These are phyloP conservation scores for Deroplatys truncata DNA, from an alignment of 2,888 invertebrate species.

Conservation along the genomic window DNA sequence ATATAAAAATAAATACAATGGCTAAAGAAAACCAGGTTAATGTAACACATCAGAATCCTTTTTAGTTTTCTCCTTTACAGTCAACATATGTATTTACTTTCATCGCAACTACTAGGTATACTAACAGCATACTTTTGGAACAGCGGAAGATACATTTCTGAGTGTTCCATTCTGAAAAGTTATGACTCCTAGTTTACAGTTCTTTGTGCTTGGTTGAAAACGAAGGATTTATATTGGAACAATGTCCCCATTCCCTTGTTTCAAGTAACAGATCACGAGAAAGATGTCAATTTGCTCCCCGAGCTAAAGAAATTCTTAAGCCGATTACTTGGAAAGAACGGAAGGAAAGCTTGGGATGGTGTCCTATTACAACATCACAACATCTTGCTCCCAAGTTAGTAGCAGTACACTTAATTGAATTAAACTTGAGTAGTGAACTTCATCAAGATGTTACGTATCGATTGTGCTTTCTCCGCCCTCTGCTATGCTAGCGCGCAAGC, in stretches of 20 bases:
- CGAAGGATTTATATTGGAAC: neutral
- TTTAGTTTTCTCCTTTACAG: too few relatives aligned
- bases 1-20: too few relatives aligned
- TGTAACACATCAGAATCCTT: too few relatives aligned
- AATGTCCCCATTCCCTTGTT: neutral
- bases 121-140: neutral
- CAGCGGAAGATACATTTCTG: neutral
- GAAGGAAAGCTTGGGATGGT: neutral
- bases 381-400: constrained; percentile 8
- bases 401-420: constrained; percentile 1
- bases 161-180: neutral
- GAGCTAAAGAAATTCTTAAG: neutral
- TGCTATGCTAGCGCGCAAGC: neutral
- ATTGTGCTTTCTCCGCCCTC: neutral
- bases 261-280: neutral
- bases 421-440: constrained; percentile 4
- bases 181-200: neutral
- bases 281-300: neutral
- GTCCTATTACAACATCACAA: neutral
- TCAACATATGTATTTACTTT: too few relatives aligned
- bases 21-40: too few relatives aligned
- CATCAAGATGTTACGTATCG: constrained; percentile 6
- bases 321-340: neutral
- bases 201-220: neutral
- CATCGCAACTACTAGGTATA: neutral